phyloP scores from a whole-genome alignment of 1,140 invertebrate species.

The Ceratina australensis region DNA sequence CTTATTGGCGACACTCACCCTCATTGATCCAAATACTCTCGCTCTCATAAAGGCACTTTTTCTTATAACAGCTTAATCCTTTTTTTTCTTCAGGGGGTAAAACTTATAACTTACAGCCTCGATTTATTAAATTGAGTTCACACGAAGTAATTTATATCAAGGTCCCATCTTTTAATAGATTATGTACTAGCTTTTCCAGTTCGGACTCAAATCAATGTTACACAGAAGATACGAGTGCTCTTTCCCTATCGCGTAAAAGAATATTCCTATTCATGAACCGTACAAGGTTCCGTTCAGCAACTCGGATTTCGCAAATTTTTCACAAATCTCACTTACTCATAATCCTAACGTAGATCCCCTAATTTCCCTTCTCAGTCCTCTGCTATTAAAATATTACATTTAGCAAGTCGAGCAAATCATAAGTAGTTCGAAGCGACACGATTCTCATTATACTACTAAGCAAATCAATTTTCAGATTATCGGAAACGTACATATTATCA shows the following conservation, averaged over 20 bases:
- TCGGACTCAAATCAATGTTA: slow-evolving; percentile 33
- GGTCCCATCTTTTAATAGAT: slow-evolving; percentile 42
- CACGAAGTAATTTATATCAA: slow-evolving; percentile 36
- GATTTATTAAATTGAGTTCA: slow-evolving; percentile 41
- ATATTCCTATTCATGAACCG: slow-evolving; percentile 20
- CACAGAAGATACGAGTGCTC: slow-evolving; percentile 18
- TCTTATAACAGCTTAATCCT: slow-evolving; percentile 60
- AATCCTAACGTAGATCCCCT: slow-evolving; percentile 24
- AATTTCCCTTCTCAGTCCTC: not conserved
- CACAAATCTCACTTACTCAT: slow-evolving; percentile 10
- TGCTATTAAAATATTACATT: slow-evolving; percentile 19
- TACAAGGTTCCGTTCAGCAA: slow-evolving; percentile 21
- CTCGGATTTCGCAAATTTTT: slow-evolving; percentile 5
- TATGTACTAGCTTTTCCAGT: slow-evolving; percentile 17
- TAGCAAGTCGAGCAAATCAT: slow-evolving; percentile 1
- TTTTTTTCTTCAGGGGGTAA: slow-evolving; percentile 30
- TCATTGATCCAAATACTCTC: slow-evolving; percentile 58
- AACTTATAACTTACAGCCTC: slow-evolving; percentile 65
- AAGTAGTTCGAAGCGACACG: slow-evolving; percentile 26
- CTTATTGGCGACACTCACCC: slow-evolving; percentile 47
- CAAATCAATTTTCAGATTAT: slow-evolving; percentile 32
- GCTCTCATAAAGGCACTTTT: slow-evolving; percentile 73
- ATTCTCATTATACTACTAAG: slow-evolving; percentile 17
- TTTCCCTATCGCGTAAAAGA: slow-evolving; percentile 52
- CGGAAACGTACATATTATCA: slow-evolving; percentile 41